These are phyloP conservation scores for Furnarius figulus DNA, from an alignment of 2,113 vertebrate genomes.

Conservation along the genomic window DNA sequence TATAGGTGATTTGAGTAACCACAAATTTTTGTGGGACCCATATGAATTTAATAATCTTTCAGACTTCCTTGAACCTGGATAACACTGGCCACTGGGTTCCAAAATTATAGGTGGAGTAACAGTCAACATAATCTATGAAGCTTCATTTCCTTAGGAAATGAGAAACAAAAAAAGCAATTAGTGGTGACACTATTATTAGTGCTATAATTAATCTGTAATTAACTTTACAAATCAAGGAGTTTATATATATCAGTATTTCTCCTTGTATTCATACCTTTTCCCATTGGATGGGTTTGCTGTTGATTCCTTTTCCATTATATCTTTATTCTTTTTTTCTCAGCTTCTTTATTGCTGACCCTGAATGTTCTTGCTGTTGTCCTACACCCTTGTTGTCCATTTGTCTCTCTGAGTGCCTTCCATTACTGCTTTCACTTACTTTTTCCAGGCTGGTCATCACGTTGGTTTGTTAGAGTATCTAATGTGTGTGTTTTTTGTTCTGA, in stretches of 20 bases:
- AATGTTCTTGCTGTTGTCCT: not conserved
- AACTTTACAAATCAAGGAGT: not conserved
- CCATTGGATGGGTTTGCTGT: not conserved
- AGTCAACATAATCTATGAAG: not conserved
- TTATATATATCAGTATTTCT: not conserved
- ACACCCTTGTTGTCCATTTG: not conserved
- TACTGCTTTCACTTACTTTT: not conserved
- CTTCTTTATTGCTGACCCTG: not conserved
- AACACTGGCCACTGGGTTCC: not conserved
- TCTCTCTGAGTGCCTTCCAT: not conserved
- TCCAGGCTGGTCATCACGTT: not conserved
- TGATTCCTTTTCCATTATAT: not conserved
- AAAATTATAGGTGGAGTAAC: not conserved
- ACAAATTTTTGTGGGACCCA: not conserved
- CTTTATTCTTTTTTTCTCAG: not conserved
- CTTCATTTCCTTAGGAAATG: not conserved
- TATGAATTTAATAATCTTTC: not conserved
- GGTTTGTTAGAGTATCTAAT: not conserved
- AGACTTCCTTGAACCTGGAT: not conserved
- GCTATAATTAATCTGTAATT: conserved; percentile 11
- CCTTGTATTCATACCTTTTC: not conserved
- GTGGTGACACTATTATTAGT: not conserved
- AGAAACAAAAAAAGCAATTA: not conserved
- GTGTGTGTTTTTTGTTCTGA: not conserved
- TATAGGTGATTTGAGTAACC: not conserved